Base-by-base conservation (phyloP, 2,888 invertebrate species). In the Reticulitermes lucifugus region DNA sequence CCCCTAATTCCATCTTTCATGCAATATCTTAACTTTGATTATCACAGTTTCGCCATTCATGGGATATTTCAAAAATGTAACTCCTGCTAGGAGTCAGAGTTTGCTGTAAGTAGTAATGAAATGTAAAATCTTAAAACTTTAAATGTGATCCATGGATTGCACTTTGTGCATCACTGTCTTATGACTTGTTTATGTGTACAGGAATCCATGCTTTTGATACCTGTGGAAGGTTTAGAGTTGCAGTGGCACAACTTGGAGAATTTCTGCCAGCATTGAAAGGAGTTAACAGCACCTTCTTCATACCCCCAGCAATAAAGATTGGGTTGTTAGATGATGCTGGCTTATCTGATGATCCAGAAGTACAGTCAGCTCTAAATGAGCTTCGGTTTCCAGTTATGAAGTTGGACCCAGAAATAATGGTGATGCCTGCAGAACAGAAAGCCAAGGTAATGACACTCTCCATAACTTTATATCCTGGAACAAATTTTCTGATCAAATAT, bases 361-460 rank as follows among this genome's bases (percentile, higher is more conserved):
- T 87, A 4, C 43, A 82, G 14, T 82, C 82, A 35, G 79, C 84
- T 59, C 80, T 87, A 2, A 43, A 85, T 29, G 75, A 84, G 83
- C 70, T 85, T 55, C 65, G 77, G n/a, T 83, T 87, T 29, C 86
- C 87, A 10, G 83, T 83, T 51, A 84, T 87, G 22, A 77, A 59
- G 22, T 46, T 86, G 25, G 84, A 86, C 29, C 65, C 86, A 14
- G 80, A 83, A 60, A 71, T 79, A 60, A 71, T 79, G 25, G 29
- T 87, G 7, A 84, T 87, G 25, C 79, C 87, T 21, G 85, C 88
- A 79, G 87, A 86, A 35, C 84, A 86, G 82, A 86, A 85, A 51
- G 87, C 87, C n/a, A 87, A 86, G 86, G 88, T 87, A 84, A 83
- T 84, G 14, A 1, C 14, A 18, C 14, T 55, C 18, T 18, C 4